Percentiles rank a stretch among this genome's conserved stretches.
These are phyloP conservation scores for Coecobrya sp. DNA, from an alignment of 2,888 invertebrate species.

Conservation along the genomic window DNA sequence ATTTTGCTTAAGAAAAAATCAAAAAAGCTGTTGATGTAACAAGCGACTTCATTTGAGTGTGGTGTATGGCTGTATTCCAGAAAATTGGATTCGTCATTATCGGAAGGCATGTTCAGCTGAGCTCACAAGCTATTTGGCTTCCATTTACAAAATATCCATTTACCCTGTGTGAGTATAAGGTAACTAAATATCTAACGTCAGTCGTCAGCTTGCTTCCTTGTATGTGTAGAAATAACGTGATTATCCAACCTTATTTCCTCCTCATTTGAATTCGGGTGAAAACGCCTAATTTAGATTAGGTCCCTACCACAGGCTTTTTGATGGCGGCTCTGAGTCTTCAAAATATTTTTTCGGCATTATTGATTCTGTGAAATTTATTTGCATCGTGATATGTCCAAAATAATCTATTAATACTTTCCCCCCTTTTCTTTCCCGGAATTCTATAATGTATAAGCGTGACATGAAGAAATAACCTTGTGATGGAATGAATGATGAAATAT, in stretches of 20 bases:
- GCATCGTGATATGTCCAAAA: not conserved
- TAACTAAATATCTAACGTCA: not conserved
- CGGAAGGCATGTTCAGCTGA: constrained; percentile 40
- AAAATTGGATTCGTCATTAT: constrained; percentile 65
- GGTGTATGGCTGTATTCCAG: constrained; percentile 20
- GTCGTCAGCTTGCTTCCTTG: not conserved
- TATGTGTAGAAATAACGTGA: constrained; percentile 6
- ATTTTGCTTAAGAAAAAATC: constrained; percentile 14
- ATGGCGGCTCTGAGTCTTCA: not conserved
- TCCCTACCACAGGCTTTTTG: not conserved
- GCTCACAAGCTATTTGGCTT: not conserved
- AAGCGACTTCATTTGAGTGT: not conserved
- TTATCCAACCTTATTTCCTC: not conserved
- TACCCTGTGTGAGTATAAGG: not conserved
- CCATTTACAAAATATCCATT: not conserved
- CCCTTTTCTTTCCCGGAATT: not conserved
- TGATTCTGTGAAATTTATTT: not conserved
- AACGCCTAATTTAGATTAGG: constrained; percentile 28
- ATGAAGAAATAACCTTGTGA: not conserved
- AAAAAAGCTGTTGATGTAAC: not conserved
- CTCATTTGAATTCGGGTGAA: not conserved
- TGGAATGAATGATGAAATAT: constrained; percentile 20
- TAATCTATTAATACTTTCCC: not conserved
- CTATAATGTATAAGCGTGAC: not conserved
- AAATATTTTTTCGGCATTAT: not conserved